These are phyloP conservation scores for Thalpophila matura DNA, from an alignment of 2,888 invertebrate species.

Conservation along the genomic window DNA sequence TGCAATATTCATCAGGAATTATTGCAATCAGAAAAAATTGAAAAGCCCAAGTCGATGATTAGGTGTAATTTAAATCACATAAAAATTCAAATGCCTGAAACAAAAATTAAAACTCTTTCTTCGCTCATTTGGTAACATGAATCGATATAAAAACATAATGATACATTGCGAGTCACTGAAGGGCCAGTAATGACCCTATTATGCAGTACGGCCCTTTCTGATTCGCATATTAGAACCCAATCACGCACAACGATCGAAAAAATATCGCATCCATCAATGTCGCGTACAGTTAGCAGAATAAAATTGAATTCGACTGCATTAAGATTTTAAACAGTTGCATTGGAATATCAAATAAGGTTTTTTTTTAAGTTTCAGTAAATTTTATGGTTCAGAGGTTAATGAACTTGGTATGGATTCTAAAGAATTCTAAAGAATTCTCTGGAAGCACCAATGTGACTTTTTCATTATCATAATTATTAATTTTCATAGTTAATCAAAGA, in stretches of 20 bases:
- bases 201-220: constrained; percentile 44
- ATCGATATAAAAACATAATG: constrained; percentile 32
- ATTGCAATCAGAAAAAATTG: background rate
- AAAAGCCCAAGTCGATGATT: no score
- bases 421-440: no score
- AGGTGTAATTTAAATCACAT: no score
- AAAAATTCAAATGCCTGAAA: background rate
- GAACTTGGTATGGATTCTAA: no score
- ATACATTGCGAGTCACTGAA: constrained; percentile 38
- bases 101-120: background rate
- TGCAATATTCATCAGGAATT: background rate
- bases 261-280: constrained; percentile 58
- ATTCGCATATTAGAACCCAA: constrained; percentile 56
- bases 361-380: no score
- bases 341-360: background rate
- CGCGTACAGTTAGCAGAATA: constrained; percentile 39
- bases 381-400: no score
- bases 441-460: no score
- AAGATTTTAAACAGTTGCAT: constrained; percentile 3
- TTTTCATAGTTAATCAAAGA: no score
- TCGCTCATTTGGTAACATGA: constrained; percentile 28
- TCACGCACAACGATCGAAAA: constrained; percentile 49
- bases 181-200: constrained; percentile 46
- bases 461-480: no score
- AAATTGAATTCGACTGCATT: constrained; percentile 36